Evolutionary conservation across 1,140 invertebrate species (phyloP), one percentile per base, ranked within the genome.

Genomic region (Macrobrachium rosenbergii): DNA sequence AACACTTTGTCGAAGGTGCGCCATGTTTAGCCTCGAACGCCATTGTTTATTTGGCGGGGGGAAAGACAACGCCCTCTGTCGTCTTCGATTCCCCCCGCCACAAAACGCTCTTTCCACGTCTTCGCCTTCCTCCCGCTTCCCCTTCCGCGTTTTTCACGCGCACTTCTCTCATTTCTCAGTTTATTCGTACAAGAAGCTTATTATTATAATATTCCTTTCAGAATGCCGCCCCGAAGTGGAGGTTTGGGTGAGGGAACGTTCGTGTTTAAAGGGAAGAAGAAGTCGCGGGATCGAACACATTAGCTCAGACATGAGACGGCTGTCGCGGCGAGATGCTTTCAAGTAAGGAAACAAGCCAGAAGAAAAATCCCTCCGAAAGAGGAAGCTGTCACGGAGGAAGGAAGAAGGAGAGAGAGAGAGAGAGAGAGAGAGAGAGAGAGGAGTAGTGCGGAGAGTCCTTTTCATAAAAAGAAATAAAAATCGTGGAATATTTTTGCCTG

Each of bases 391-490:
- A 37, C 28, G 28, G 77, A 79, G 45, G 59, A 5, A 62, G 37
- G 19, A 6, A 28, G 23, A 73, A 23, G 19, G 19, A 80, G 78
- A 80, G 78, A 80, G 78, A 80, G 78, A 80, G 45, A 59, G 52
- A 59, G 59, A 78, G 67, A 45, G 37, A 62, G 78, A 80, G 78
- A 80, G 78, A 80, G 58, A 43, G 63, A 67, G 63, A 81, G 60
- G 28, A 37, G 28, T n/a, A n/a, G n/a, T n/a, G n/a, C n/a, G 3
- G 28, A 37, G 28, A 37, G 28, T 1, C 3, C 28, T 37, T 37
- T 37, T 37, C 28, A 37, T 37, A 37, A 37, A 37, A 37, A 37
- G 28, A 37, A 37, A 37, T 37, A 2, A 37, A 37, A 37, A 1
- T 37, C 28, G 28, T 3, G 28, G 28, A 37, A 37, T 2, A 2